Conservation (phyloP, 2,888 invertebrate genomes). For the Mesoligia furuncula region DNA sequence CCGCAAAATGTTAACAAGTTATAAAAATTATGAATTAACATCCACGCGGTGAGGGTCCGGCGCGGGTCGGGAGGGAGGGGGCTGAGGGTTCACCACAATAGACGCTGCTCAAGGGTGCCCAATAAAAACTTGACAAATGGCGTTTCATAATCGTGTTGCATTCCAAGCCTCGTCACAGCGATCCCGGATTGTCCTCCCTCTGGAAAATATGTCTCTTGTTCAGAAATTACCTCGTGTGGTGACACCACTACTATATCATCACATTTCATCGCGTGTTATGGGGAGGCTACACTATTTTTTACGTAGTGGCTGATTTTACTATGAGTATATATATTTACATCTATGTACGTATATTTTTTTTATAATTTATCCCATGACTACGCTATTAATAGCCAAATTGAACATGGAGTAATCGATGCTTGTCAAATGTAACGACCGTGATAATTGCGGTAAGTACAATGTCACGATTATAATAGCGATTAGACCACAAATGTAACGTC, state of each 20-base stretch:
- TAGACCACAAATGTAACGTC: constrained; percentile 54
- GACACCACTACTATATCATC: constrained; percentile 58
- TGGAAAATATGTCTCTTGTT: constrained; percentile 79
- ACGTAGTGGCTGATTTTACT: constrained; percentile 3
- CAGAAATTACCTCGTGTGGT: constrained; percentile 72
- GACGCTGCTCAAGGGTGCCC: constrained; percentile 84
- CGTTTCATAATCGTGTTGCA: constrained; percentile 89
- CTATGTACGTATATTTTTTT: not conserved
- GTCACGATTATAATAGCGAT: constrained; percentile 34
- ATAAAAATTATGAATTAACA: constrained; percentile 89
- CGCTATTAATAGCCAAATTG: not conserved
- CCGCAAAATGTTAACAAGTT: constrained; percentile 86
- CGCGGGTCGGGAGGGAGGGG: constrained; percentile 65
- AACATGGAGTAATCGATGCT: constrained; percentile 24
- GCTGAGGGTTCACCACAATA: constrained; percentile 79
- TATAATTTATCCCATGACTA: not conserved
- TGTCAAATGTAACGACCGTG: constrained; percentile 15
- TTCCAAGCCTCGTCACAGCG: constrained; percentile 86
- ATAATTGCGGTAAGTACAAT: constrained; percentile 46
- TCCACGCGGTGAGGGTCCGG: constrained; percentile 84
- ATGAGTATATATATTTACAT: not conserved
- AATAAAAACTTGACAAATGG: constrained; percentile 91
- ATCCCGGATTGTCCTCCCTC: constrained; percentile 81
- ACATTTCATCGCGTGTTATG: constrained; percentile 38
- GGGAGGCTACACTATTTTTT: constrained; percentile 3